Evolutionary conservation across 2,113 vertebrate genomes (phyloP), one percentile per base, ranked within the genome.

Genomic region (Psettodes erumei): DNA sequence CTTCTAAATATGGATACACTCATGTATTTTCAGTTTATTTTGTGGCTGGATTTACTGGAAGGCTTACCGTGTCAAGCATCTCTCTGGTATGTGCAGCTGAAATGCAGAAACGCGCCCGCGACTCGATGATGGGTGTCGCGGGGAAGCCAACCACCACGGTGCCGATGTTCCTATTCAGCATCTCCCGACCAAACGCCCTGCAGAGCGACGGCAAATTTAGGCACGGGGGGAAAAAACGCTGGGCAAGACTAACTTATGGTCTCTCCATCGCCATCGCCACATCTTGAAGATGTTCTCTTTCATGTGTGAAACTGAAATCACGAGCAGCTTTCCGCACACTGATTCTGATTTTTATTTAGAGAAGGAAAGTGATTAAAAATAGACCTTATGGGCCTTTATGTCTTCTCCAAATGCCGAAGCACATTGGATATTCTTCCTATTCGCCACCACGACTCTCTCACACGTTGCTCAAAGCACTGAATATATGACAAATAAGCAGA

Each of bases 71-170:
- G 88, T 99, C 95, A 3, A 99, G 96, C 91, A 98, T 97, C 77
- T 97, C 96, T 94, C 91, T 96, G 91, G 95, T 99, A 83, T 99
- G 98, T 67, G 95, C 94, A 21, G 98, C 97, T 6, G 97, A 99
- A 33, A 99, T 79, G 60, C 98, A 99, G 92, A 99, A 98, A 23
- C 98, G 95, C 8, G 98, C 98, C 90, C 98, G 94, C n/a, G 98
- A 99, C 88, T 99, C 97, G 1, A 97, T 97, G 88, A 99, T 99
- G 8, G 98, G 96, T 2, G 98, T 99, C 15, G 98, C 98, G 18
- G 98, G 97, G 86, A 99, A 99, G 30, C 98, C 98, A 42, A 99
- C 98, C 23, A 97, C 98, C 81, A 99, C 97, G 0, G 97, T 98
- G 11, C 96, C 98, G 0, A 99, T 93, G 86, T 98, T 97, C 73